A percentile compares a stretch with the other conserved stretches of the same genome.
Conservation (phyloP, 2,113 vertebrate genomes). For the Vulpes vulpes region DNA sequence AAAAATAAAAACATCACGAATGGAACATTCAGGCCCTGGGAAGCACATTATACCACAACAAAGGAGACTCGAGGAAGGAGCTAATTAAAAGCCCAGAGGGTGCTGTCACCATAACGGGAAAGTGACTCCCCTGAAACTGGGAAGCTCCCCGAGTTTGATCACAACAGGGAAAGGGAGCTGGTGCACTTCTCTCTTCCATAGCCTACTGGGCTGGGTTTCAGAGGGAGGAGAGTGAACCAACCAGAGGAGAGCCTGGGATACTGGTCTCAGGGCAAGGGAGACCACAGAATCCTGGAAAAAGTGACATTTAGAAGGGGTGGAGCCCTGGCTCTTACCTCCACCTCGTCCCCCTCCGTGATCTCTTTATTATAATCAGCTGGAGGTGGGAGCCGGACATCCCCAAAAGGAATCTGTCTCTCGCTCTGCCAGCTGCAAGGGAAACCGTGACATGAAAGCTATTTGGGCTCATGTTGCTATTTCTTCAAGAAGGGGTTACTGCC, state of each 20-base stretch:
- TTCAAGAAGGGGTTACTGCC: background rate
- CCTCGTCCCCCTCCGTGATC: constrained; percentile 95
- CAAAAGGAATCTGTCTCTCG: constrained; percentile 95
- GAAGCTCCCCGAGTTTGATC: background rate
- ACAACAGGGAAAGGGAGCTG: background rate
- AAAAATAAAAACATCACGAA: background rate
- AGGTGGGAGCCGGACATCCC: constrained; percentile 94
- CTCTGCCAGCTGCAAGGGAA: constrained; percentile 92
- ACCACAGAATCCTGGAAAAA: background rate
- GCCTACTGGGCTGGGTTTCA: background rate
- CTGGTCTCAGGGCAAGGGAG: background rate
- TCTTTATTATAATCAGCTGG: constrained; percentile 93
- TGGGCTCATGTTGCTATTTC: background rate
- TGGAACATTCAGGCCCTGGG: background rate
- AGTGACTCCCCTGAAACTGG: background rate
- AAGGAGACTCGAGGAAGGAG: constrained; percentile 1
- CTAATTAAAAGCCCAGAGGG: background rate
- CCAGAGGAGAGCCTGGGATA: background rate
- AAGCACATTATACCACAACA: background rate
- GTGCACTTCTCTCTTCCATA: background rate
- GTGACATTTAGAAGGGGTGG: background rate
- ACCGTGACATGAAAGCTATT: background rate
- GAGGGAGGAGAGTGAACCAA: background rate
- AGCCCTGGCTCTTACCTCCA: constrained; percentile 90
- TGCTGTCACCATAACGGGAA: background rate